Evolutionary conservation across 2,797 vertebrate species (phyloP).

Genomic region (Lepilemur ruficaudatus): DNA sequence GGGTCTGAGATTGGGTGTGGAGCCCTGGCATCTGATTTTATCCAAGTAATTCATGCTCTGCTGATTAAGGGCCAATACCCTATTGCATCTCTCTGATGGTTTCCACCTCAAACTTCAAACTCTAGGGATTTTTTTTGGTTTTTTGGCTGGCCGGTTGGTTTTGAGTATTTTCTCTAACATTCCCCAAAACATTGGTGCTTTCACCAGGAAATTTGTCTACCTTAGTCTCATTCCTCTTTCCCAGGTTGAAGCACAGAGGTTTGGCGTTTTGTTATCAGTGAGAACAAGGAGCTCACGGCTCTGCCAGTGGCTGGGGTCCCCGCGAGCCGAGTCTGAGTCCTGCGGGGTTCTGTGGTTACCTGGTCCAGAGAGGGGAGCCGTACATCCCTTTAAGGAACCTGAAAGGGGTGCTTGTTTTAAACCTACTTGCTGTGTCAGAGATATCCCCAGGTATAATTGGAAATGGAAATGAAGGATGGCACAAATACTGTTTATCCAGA

Average conservation of each 20-base stretch:
- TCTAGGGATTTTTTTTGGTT: no score
- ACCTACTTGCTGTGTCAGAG: constrained; percentile 34
- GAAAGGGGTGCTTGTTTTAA: constrained; percentile 61
- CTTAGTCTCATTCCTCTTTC: background rate
- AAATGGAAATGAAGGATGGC: constrained; percentile 1
- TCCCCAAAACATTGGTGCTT: background rate
- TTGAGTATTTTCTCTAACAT: background rate
- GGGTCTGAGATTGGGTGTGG: background rate
- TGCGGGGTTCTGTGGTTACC: no score
- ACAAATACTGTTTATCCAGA: constrained; percentile 32
- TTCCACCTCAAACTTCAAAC: background rate
- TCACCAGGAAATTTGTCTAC: background rate
- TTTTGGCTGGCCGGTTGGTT: background rate
- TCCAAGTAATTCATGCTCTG: background rate
- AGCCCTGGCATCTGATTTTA: background rate
- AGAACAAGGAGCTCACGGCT: background rate
- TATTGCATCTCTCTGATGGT: background rate
- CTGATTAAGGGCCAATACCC: background rate
- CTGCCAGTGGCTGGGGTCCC: background rate
- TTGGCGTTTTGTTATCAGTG: background rate
- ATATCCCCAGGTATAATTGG: background rate
- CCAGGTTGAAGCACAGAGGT: background rate
- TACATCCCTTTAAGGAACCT: constrained; percentile 43
- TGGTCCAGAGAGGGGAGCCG: background rate
- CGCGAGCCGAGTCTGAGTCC: fast-evolving